A percentile compares a stretch with the other conserved stretches of the same genome.
phyloP scores from a whole-genome alignment of 2,113 vertebrate genomes.

The Patagioenas fasciata region DNA sequence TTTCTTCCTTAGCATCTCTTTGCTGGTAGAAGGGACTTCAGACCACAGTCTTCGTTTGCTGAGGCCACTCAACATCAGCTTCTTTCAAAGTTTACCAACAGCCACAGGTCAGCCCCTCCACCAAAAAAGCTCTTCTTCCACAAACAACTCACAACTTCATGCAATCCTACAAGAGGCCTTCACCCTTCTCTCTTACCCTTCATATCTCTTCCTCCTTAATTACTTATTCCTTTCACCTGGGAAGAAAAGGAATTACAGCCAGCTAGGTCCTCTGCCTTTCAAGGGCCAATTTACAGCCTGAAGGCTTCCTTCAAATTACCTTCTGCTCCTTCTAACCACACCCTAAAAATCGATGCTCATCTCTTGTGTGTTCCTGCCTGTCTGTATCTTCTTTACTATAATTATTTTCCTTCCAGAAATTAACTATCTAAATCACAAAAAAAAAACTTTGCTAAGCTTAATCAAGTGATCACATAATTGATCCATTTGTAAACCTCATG shows the following conservation, averaged over 20 bases:
- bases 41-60: not conserved
- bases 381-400: not conserved
- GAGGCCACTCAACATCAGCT: not conserved
- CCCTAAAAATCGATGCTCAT: not conserved
- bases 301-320: not conserved
- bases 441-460: not conserved
- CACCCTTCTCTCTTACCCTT: not conserved
- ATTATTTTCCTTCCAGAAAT: not conserved
- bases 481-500: not conserved
- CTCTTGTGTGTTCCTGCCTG: not conserved
- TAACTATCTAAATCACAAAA: not conserved
- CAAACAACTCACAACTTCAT: not conserved
- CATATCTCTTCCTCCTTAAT: not conserved
- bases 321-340: not conserved
- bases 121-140: not conserved
- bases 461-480: not conserved
- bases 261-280: not conserved
- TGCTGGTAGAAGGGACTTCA: not conserved
- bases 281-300: not conserved
- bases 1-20: not conserved
- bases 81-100: not conserved
- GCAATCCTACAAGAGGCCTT: accelerated
- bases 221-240: not conserved
- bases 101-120: not conserved
- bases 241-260: not conserved